These are phyloP conservation scores for Griposia aprilina DNA, from an alignment of 2,888 invertebrate species.

Conservation along the genomic window DNA sequence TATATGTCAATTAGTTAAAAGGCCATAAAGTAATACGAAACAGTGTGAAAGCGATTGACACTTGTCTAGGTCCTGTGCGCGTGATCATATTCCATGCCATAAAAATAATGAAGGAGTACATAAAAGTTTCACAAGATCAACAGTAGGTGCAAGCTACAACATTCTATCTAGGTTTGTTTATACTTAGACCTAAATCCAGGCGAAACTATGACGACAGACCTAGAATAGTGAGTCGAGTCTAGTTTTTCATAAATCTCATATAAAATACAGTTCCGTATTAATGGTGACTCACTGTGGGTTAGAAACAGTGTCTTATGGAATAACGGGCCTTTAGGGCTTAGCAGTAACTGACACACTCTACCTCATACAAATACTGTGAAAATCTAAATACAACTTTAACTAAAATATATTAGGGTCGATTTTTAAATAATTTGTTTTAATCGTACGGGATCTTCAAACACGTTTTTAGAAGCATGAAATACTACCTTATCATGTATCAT, in stretches of 20 bases:
- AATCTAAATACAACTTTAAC: conserved; percentile 21
- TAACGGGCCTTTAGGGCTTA: conserved; percentile 56
- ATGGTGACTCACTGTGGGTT: conserved; percentile 8
- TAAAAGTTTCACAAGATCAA: conserved; percentile 20
- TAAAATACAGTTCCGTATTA: conserved; percentile 60
- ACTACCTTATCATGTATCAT: neutral
- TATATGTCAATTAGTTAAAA: too few relatives aligned
- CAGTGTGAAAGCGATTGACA: too few relatives aligned
- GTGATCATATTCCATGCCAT: neutral
- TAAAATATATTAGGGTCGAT: neutral
- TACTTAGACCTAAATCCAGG: conserved; percentile 52
- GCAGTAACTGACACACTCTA: neutral
- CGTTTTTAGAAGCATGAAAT: conserved; percentile 1
- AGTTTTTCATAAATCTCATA: conserved; percentile 57
- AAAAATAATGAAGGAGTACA: conserved; percentile 10
- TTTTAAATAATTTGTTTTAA: neutral
- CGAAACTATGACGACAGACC: conserved; percentile 44
- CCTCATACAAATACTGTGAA: neutral
- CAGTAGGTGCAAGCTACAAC: conserved; percentile 13
- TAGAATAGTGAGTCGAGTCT: conserved; percentile 38
- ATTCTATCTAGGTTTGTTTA: conserved; percentile 51
- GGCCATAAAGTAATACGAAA: too few relatives aligned
- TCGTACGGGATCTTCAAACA: neutral
- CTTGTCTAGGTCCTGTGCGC: too few relatives aligned
- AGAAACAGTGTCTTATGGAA: conserved; percentile 47